Percentiles rank a stretch among this genome's conserved stretches.
Evolutionary conservation across 2,797 vertebrate genomes (phyloP).

Genomic region (Adelosebastes latens): DNA sequence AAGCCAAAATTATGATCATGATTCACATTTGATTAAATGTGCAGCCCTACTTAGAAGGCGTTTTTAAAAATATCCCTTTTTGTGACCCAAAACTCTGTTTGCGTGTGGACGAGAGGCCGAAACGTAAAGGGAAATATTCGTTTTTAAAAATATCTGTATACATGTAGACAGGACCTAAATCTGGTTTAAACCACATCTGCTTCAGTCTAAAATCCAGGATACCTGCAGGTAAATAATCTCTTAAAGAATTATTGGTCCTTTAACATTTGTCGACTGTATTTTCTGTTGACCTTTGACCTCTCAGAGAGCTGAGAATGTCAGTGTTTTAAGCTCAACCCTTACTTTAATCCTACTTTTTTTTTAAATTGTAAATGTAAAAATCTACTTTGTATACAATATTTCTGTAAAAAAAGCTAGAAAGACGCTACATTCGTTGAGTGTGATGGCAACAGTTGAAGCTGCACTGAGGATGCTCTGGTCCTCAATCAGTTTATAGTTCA

Average conservation of each 20-base stretch:
- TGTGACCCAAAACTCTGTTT: too few species aligned
- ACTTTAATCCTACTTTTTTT: neutral
- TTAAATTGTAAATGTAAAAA: constrained; percentile 30
- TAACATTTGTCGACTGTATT: neutral
- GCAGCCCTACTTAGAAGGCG: too few species aligned
- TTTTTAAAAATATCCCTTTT: too few species aligned
- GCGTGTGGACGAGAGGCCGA: too few species aligned
- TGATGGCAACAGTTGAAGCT: constrained; percentile 35
- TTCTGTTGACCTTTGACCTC: neutral
- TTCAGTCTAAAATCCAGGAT: too few species aligned
- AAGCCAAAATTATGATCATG: too few species aligned
- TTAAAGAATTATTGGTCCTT: neutral
- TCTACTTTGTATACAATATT: constrained; percentile 1
- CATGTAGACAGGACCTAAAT: too few species aligned
- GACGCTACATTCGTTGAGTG: constrained; percentile 34
- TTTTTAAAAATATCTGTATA: too few species aligned
- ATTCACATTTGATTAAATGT: too few species aligned
- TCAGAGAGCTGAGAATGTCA: neutral
- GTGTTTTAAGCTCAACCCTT: neutral
- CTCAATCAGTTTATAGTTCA: neutral
- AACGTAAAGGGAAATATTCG: too few species aligned
- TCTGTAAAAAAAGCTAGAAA: constrained; percentile 63
- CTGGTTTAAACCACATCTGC: too few species aligned
- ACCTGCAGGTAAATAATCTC: too few species aligned
- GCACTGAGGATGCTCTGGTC: neutral